Evolutionary conservation across 1,140 invertebrate species (phyloP).

Genomic region (Drosophila aff.): DNA sequence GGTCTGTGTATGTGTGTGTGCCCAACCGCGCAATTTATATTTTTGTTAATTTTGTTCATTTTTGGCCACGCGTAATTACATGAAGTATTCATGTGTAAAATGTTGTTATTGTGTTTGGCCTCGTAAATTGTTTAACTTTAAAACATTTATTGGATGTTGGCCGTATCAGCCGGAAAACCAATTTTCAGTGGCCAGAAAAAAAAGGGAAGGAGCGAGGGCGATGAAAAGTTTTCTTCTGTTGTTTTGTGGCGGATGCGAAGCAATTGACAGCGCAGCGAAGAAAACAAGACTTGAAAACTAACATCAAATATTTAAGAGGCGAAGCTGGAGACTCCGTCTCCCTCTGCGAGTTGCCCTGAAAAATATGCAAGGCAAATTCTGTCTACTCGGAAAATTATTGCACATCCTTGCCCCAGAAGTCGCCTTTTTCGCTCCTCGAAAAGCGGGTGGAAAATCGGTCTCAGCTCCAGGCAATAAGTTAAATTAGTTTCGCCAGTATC

Average conservation of each 20-base stretch:
- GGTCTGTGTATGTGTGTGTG: slow-evolving; percentile 20
- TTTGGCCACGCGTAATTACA: slow-evolving; percentile 74
- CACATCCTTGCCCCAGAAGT: slow-evolving; percentile 27
- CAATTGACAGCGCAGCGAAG: slow-evolving; percentile 31
- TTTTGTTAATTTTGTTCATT: slow-evolving; percentile 65
- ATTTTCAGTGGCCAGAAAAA: slow-evolving; percentile 25
- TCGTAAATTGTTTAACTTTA: slow-evolving; percentile 57
- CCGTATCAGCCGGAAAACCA: slow-evolving; percentile 17
- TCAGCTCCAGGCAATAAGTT: slow-evolving; percentile 54
- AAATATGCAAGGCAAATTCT: slow-evolving; percentile 46
- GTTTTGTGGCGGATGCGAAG: neutral
- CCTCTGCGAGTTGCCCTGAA: neutral
- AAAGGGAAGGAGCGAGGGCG: neutral
- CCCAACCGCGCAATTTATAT: slow-evolving; percentile 57
- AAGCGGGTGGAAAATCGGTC: slow-evolving; percentile 17
- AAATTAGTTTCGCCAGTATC: slow-evolving; percentile 59
- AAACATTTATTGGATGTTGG: slow-evolving; percentile 57
- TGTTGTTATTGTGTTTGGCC: slow-evolving; percentile 57
- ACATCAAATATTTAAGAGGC: slow-evolving; percentile 47
- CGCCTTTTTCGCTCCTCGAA: slow-evolving; percentile 2
- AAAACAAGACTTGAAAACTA: slow-evolving; percentile 34
- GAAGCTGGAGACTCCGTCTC: slow-evolving; percentile 7
- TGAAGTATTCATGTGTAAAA: slow-evolving; percentile 77
- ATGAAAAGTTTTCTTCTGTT: neutral
- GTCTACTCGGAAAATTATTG: slow-evolving; percentile 39